These are phyloP conservation scores for Metaphire vulgaris DNA, from an alignment of 1,140 invertebrate species.

Conservation along the genomic window DNA sequence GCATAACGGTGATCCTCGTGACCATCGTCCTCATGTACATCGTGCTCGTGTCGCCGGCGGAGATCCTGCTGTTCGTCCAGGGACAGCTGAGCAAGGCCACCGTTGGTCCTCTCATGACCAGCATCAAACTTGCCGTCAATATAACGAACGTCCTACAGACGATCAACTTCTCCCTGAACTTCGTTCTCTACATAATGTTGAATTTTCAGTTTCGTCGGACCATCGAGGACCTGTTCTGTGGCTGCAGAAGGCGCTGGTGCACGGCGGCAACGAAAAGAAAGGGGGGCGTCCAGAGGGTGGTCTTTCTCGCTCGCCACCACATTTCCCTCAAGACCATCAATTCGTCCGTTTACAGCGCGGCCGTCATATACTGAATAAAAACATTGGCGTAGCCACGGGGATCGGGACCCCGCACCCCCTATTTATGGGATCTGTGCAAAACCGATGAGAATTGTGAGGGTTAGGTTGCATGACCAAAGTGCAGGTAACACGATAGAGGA, in stretches of 20 bases:
- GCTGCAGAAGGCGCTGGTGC: not conserved
- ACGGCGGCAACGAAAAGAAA: not conserved
- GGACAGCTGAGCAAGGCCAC: not conserved
- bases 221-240: constrained; percentile 16
- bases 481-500: too few relatives aligned
- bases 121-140: constrained; percentile 21
- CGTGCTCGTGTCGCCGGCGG: constrained; percentile 24
- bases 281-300: not conserved
- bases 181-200: constrained; percentile 23
- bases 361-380: not conserved
- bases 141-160: constrained; percentile 28
- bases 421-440: too few relatives aligned
- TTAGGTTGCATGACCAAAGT: too few relatives aligned
- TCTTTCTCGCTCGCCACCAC: not conserved
- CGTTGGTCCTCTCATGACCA: not conserved
- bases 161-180: constrained; percentile 27
- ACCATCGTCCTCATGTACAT: constrained; percentile 28
- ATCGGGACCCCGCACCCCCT: too few relatives aligned
- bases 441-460: too few relatives aligned
- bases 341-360: not conserved
- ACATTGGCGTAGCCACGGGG: too few relatives aligned
- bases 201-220: constrained; percentile 15
- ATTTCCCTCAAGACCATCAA: not conserved
- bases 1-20: constrained; percentile 26
- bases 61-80: constrained; percentile 24